These are phyloP conservation scores for Notothenia coriiceps DNA, from an alignment of 2,113 vertebrate genomes.

Conservation along the genomic window DNA sequence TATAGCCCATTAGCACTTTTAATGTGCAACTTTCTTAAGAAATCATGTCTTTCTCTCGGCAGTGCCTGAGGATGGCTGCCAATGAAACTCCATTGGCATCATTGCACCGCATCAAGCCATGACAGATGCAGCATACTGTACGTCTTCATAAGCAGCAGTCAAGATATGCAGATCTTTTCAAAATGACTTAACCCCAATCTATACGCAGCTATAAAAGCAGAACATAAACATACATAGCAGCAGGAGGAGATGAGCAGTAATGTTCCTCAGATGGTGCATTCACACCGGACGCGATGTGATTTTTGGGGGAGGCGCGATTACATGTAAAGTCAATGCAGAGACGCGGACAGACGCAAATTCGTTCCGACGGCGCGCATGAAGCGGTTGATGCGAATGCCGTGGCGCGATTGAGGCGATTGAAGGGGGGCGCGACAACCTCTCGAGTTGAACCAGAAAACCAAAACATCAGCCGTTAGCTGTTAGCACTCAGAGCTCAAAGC, in stretches of 20 bases:
- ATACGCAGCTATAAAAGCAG: neutral
- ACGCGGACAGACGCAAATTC: too few relatives aligned
- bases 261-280: neutral
- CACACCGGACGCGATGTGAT: too few relatives aligned
- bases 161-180: neutral
- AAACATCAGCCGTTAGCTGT: too few relatives aligned
- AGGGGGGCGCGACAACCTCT: too few relatives aligned
- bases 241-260: neutral
- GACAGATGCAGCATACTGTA: neutral
- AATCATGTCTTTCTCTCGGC: neutral
- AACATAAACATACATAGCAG: neutral
- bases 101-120: neutral
- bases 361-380: too few relatives aligned
- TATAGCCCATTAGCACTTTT: neutral
- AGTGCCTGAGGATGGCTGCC: neutral
- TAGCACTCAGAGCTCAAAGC: too few relatives aligned
- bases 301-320: too few relatives aligned
- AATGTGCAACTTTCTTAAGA: neutral
- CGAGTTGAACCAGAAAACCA: too few relatives aligned
- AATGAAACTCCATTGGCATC: neutral
- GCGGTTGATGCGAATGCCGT: too few relatives aligned
- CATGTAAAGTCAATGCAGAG: too few relatives aligned
- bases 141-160: neutral
- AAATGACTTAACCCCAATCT: neutral
- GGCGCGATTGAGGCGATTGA: too few relatives aligned